A percentile compares a stretch with the other conserved stretches of the same genome.
Conservation (phyloP, 1,140 invertebrate genomes). For the Halictus rubicundus region DNA sequence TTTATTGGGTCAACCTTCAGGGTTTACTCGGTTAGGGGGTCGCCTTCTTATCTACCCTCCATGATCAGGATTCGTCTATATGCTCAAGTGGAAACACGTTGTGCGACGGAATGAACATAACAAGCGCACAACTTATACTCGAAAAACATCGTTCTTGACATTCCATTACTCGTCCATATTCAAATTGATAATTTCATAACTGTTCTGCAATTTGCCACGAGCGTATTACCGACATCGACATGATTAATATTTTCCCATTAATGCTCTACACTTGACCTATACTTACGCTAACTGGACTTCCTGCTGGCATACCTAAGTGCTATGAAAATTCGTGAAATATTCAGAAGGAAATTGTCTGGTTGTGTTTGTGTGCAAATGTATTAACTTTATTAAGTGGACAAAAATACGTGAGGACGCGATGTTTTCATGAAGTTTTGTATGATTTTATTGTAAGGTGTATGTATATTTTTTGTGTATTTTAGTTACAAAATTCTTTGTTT, state of each 20-base stretch:
- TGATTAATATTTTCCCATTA: not conserved
- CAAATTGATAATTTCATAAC: not conserved
- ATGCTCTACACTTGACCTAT: conserved; percentile 7
- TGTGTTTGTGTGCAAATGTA: no score
- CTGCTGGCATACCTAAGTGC: no score
- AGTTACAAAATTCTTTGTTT: no score
- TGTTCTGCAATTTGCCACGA: not conserved
- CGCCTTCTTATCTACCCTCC: conserved; percentile 63
- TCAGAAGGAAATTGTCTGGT: no score
- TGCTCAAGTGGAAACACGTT: not conserved
- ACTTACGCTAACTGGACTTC: not conserved
- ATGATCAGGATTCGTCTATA: conserved; percentile 39
- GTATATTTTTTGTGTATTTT: no score
- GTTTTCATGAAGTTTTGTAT: no score
- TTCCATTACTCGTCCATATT: not conserved
- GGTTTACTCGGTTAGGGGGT: conserved; percentile 68
- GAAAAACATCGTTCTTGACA: not conserved
- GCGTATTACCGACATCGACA: not conserved
- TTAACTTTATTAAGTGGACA: no score
- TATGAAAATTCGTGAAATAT: no score
- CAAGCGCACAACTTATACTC: not conserved
- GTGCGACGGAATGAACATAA: not conserved
- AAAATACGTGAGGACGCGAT: no score
- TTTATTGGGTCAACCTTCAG: conserved; percentile 60
- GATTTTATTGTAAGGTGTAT: no score